Percentiles rank a stretch among this genome's conserved stretches.
Conservation (phyloP, 2,888 invertebrate genomes). For the Rhagonycha fulva region DNA sequence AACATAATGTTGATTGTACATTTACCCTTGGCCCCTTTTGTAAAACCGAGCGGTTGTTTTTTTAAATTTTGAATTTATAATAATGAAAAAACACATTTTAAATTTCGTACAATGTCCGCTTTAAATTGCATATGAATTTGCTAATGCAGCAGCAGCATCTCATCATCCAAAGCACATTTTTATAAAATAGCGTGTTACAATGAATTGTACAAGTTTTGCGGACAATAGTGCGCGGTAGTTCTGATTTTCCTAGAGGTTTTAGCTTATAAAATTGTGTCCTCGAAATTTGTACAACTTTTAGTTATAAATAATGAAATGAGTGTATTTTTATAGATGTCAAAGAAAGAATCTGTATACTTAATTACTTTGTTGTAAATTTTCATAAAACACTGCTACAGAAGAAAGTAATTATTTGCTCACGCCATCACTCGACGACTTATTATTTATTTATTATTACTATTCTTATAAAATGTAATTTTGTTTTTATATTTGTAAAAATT, state of each 20-base stretch:
- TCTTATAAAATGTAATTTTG: neutral
- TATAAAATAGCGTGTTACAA: constrained; percentile 20
- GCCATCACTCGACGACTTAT: neutral
- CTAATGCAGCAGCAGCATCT: constrained; percentile 23
- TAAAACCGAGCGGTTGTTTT: neutral
- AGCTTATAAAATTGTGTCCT: constrained; percentile 12
- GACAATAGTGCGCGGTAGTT: constrained; percentile 9
- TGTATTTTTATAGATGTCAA: constrained; percentile 52
- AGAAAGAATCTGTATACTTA: constrained; percentile 20
- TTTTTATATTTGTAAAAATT: neutral
- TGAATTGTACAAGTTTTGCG: constrained; percentile 22
- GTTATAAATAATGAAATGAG: constrained; percentile 40
- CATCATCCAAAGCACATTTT: constrained; percentile 18
- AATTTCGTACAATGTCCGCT: constrained; percentile 37
- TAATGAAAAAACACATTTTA: neutral
- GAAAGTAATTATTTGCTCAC: neutral
- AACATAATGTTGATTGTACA: neutral
- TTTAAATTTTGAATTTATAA: neutral
- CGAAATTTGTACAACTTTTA: constrained; percentile 27
- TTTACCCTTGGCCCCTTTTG: neutral
- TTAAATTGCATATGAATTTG: constrained; percentile 41
- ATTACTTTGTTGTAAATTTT: neutral
- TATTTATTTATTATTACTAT: neutral
- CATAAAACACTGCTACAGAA: neutral
- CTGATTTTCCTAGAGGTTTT: constrained; percentile 6